Percentiles rank a stretch among this genome's conserved stretches.
These are phyloP conservation scores for Leucophenga maculata DNA, from an alignment of 2,888 invertebrate genomes.

Conservation along the genomic window DNA sequence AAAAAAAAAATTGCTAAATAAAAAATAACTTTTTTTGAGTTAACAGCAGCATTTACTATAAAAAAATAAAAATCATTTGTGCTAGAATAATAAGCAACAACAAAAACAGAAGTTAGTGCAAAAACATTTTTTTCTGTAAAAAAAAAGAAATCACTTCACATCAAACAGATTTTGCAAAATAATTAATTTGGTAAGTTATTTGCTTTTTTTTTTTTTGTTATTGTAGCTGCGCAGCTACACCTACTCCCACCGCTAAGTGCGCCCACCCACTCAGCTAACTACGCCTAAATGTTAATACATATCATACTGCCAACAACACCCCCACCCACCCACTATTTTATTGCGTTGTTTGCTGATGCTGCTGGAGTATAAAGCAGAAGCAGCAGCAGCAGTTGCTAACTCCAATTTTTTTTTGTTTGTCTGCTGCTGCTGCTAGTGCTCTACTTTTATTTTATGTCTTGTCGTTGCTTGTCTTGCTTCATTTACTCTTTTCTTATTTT, in stretches of 20 bases:
- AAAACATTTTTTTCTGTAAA: no score
- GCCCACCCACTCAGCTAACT: neutral
- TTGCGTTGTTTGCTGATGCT: neutral
- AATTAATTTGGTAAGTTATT: slow-evolving; percentile 1
- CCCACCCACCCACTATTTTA: neutral
- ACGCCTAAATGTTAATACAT: no score
- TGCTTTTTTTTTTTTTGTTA: neutral
- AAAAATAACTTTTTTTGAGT: neutral
- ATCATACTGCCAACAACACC: neutral
- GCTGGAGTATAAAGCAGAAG: no score
- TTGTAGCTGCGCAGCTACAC: neutral
- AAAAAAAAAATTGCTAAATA: neutral
- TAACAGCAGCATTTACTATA: neutral
- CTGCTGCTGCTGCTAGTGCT: no score
- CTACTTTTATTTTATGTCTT: no score
- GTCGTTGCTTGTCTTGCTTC: no score
- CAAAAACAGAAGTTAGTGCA: neutral
- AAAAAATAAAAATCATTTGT: neutral
- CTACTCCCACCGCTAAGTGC: neutral
- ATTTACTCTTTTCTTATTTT: no score
- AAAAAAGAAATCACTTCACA: neutral
- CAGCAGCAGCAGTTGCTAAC: no score
- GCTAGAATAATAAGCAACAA: neutral
- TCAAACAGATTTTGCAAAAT: no score
- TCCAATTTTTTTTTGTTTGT: no score